Base-by-base conservation (phyloP, 1,140 invertebrate species). In the Micrasema minimum region DNA sequence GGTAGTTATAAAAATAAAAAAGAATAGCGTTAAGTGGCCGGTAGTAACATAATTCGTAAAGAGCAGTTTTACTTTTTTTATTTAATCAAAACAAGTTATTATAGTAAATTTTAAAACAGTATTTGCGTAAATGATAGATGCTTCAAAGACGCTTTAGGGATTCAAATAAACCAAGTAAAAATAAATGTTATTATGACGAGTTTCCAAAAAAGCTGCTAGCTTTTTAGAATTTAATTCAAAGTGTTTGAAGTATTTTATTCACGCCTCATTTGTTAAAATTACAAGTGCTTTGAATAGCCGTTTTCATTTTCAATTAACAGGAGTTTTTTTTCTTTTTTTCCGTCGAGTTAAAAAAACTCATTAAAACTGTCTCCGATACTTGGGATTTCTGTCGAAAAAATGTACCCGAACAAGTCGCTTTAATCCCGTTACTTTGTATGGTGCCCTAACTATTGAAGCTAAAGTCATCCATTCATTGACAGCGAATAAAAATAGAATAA, bases 401-500 rank as follows among this genome's bases (percentile, higher is more conserved):
- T 38, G 16, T 59, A 22, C 22, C 20, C 16, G 48, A n/a, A 38
- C 51, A 41, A n/a, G 5, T 59, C 22, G 37, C 9, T 41, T 4
- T 59, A 18, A 59, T 59, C 16, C 55, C 35, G 35, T 59, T 59
- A 59, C 18, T 6, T 35, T 41, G 37, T 59, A 35, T 43, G n/a
- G 55, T 59, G 18, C 16, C 16, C 4, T n/a, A 18, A 22, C n/a
- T 10, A 41, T 38, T 35, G 37, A 18, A 38, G 55, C 10, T 59
- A 38, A 59, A 59, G 55, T 59, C 37, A 59, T 59, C 35, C 55
- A 59, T 59, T 59, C 55, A 22, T 16, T 7, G 20, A 18, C 16
- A 59, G 37, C 55, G 37, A 59, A 59, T 59, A 59, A 59, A 59
- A 59, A 41, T 59, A 16, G 55, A 59, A 18, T 38, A 35, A n/a